Percentiles rank a stretch among this genome's conserved stretches.
phyloP scores from a whole-genome alignment of 1,140 invertebrate species.

The Cryptotermes secundus region DNA sequence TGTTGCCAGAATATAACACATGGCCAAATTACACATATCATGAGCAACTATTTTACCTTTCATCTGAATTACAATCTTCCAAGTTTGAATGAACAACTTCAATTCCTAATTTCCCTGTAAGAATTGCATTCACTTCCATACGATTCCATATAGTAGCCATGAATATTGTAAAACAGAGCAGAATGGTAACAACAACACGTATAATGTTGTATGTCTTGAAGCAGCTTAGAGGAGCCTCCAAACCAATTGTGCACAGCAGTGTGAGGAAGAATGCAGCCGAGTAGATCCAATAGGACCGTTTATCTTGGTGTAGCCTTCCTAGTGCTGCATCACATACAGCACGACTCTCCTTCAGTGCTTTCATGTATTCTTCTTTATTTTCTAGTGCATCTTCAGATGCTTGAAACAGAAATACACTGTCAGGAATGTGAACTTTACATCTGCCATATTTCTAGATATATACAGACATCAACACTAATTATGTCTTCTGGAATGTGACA shows the following conservation, averaged over 20 bases:
- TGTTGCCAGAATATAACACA: too few relatives aligned
- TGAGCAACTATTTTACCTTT: background rate
- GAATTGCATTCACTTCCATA: constrained; percentile 73
- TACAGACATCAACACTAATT: too few relatives aligned
- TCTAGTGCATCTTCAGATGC: background rate
- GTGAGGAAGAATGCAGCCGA: constrained; percentile 28
- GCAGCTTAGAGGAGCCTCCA: background rate
- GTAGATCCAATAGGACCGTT: constrained; percentile 34
- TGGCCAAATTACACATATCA: background rate
- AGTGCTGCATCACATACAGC: constrained; percentile 36
- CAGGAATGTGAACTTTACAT: too few relatives aligned
- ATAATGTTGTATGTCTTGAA: background rate
- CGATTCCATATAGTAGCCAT: constrained; percentile 79
- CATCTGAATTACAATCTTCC: too few relatives aligned
- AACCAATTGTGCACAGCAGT: background rate
- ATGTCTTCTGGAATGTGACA: too few relatives aligned
- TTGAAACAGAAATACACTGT: background rate
- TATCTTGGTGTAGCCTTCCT: constrained; percentile 28
- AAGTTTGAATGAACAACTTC: background rate
- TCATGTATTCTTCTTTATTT: background rate
- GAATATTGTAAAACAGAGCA: constrained; percentile 67
- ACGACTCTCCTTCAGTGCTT: constrained; percentile 35
- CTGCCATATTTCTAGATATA: too few relatives aligned
- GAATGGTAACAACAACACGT: constrained; percentile 59
- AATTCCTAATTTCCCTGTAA: constrained; percentile 54